A percentile compares a stretch with the other conserved stretches of the same genome.
Conservation (phyloP, 2,888 invertebrate genomes). For the Argynnis bischoffii region DNA sequence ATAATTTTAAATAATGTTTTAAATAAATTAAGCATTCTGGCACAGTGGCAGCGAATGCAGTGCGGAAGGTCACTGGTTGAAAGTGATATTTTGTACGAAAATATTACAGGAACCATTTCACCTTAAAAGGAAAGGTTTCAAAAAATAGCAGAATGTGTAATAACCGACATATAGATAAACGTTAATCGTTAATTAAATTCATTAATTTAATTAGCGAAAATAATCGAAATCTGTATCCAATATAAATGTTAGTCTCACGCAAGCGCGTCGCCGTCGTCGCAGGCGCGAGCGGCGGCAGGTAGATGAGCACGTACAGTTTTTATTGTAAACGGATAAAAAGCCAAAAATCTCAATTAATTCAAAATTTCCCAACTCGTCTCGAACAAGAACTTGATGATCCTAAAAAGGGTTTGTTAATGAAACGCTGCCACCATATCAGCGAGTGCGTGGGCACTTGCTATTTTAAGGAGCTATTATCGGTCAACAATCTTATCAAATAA, state of each 20-base stretch:
- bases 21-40: no score
- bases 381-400: slow-evolving; percentile 10
- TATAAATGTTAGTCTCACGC: neutral
- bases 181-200: no score
- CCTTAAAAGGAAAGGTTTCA: no score
- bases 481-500: slow-evolving; percentile 2
- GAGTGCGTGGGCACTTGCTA: slow-evolving; percentile 1
- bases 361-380: slow-evolving; percentile 6
- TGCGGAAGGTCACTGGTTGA: no score
- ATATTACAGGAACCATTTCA: no score
- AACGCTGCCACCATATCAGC: slow-evolving; percentile 8
- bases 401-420: slow-evolving; percentile 16
- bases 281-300: neutral
- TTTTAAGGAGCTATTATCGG: slow-evolving; percentile 3
- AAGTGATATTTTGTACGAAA: no score
- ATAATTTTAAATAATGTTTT: no score
- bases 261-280: neutral
- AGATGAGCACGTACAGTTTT: slow-evolving; percentile 5
- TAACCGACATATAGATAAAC: no score
- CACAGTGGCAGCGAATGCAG: no score
- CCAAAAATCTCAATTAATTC: slow-evolving; percentile 10
- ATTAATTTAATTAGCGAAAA: no score
- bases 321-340: neutral
- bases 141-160: no score
- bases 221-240: no score